Conservation (phyloP, 2,113 vertebrate species). For the Charina bottae region DNA sequence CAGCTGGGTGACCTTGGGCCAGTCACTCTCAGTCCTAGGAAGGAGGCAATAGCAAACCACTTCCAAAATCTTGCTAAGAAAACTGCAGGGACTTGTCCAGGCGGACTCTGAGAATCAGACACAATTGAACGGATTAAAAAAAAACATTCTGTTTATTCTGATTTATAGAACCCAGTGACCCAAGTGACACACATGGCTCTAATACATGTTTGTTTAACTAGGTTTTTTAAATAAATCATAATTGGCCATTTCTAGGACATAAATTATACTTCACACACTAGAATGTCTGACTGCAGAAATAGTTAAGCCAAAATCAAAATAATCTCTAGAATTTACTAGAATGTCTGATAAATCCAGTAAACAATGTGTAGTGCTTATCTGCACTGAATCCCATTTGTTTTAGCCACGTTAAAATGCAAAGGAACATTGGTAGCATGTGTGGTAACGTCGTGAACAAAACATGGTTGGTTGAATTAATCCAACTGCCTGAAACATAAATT, state of each 20-base stretch:
- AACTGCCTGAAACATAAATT: background rate
- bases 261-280: background rate
- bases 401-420: background rate
- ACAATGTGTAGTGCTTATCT: background rate
- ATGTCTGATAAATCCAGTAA: background rate
- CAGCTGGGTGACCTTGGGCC: no score
- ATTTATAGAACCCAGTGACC: background rate
- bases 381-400: background rate
- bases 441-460: background rate
- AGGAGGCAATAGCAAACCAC: no score
- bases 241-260: background rate
- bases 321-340: background rate
- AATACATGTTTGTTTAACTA: background rate
- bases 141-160: no score
- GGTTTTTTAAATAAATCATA: background rate
- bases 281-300: background rate
- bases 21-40: no score
- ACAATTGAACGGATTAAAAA: no score
- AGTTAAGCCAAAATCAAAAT: background rate
- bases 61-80: no score
- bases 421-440: background rate
- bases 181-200: background rate
- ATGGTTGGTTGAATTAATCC: background rate
- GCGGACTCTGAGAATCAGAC: no score
- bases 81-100: no score